These are phyloP conservation scores for Phataginus tricuspis DNA, from an alignment of 2,797 vertebrate genomes.

Conservation along the genomic window DNA sequence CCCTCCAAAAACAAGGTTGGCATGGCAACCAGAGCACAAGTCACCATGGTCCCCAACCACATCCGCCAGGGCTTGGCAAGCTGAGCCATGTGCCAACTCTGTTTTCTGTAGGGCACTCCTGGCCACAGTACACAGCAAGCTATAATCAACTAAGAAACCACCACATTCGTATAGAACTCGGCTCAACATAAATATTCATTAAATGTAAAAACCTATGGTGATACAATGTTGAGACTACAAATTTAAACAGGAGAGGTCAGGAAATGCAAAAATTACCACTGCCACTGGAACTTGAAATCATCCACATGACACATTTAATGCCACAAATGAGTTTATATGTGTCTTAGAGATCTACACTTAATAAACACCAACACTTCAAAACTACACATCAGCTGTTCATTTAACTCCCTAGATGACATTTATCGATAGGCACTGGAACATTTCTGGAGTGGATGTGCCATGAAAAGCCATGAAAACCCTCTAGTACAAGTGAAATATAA, in stretches of 20 bases:
- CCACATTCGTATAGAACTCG: constrained; percentile 76
- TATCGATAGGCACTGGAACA: background rate
- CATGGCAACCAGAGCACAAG: constrained; percentile 73
- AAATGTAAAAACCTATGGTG: constrained; percentile 78
- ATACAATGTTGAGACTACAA: constrained; percentile 81
- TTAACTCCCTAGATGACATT: background rate
- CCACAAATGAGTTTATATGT: constrained; percentile 31
- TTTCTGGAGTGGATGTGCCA: background rate
- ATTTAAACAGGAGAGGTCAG: constrained; percentile 80
- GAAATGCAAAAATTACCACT: constrained; percentile 76
- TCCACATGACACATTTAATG: constrained; percentile 19
- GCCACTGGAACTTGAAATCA: constrained; percentile 68
- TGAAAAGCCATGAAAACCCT: constrained; percentile 23
- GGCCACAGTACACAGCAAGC: constrained; percentile 70
- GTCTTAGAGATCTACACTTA: constrained; percentile 44
- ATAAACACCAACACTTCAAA: constrained; percentile 44
- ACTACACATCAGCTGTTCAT: background rate
- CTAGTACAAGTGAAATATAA: background rate
- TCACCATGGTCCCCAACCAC: constrained; percentile 72
- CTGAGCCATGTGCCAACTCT: constrained; percentile 71
- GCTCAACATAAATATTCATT: constrained; percentile 82
- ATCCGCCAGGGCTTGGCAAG: constrained; percentile 56
- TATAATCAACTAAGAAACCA: constrained; percentile 82
- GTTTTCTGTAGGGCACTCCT: constrained; percentile 74
- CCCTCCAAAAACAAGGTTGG: constrained; percentile 72